Conservation (phyloP, 2,888 invertebrate species). For the Erannis defoliaria region DNA sequence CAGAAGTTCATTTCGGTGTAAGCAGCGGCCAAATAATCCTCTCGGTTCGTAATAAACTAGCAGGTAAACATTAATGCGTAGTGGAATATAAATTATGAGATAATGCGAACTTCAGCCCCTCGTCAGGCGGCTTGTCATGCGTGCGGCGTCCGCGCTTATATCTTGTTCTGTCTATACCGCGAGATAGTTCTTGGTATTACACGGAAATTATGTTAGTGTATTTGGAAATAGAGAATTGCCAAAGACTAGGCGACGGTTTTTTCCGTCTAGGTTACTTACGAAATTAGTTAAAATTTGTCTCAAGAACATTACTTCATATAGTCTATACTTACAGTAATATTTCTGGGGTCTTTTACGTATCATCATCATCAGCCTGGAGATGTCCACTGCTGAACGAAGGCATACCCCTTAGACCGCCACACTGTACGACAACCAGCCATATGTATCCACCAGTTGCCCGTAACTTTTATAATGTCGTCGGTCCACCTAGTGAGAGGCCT, state of each 20-base stretch:
- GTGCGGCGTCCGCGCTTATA: conserved; percentile 20
- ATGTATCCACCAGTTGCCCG: too few species aligned
- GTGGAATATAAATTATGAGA: conserved; percentile 55
- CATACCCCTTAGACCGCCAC: too few species aligned
- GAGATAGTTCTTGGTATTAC: not conserved
- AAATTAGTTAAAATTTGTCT: too few species aligned
- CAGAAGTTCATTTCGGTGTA: conserved; percentile 41
- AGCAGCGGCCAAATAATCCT: conserved; percentile 43
- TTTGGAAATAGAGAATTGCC: not conserved
- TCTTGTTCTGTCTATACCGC: conserved; percentile 1
- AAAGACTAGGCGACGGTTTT: not conserved
- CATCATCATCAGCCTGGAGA: too few species aligned
- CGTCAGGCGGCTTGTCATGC: conserved; percentile 28
- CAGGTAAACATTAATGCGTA: conserved; percentile 57
- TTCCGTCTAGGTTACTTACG: too few species aligned
- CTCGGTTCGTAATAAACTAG: conserved; percentile 55
- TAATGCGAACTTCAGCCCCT: conserved; percentile 39
- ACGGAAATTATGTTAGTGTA: not conserved
- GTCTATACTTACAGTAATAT: too few species aligned
- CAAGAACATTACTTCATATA: too few species aligned
- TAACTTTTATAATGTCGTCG: too few species aligned
- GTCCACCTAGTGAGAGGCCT: too few species aligned
- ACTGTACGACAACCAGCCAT: too few species aligned
- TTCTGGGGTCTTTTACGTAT: too few species aligned
- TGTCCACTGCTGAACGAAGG: too few species aligned